Base-by-base conservation (phyloP, 2,888 invertebrate species). In the Masnerella sp. region DNA sequence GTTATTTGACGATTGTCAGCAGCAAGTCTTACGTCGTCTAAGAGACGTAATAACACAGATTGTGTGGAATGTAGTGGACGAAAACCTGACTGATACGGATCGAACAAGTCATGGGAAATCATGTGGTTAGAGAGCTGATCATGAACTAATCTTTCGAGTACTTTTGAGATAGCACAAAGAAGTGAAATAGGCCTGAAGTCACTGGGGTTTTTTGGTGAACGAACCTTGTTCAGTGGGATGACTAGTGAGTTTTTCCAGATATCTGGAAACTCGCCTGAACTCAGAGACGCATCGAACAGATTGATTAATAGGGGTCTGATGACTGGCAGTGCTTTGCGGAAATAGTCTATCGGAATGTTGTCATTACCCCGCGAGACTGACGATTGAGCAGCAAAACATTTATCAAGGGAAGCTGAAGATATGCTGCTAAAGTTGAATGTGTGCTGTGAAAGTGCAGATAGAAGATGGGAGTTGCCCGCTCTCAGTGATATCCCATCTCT, bases 11-110 rank as follows among this genome's bases (percentile, higher is more conserved):
- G 73, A 0, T 18, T 14, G 38, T 85, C 83, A 0, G 72, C 71
- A 0, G 74, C 79, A 0, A 25, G 15, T 3, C 80, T 38, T 0
- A 81, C 65, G 36, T 83, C 76, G 17, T 83, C 80, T 0, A 74
- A 12, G 0, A 83, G 73, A n/a, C 76, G 74, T 0, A 79, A 11
- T 0, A 83, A 65, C 0, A 82, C 81, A 0, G 82, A 81, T 7
- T 78, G 64, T 0, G 83, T 82, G 5, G 40, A 61, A 9, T 36
- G 25, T 1, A 1, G 9, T 8, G 8, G 18, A 2, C 52, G n/a
- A 18, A 32, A 64, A 2, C 64, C 64, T 0, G 64, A 42, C 28
- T 52, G 52, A 20, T 9, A 43, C 2, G 32, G 40, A 15, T 64
- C 42, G 8, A 51, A 51, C 7, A 64, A 20, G n/a, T 30, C 11